Evolutionary conservation across 2,113 vertebrate species (phyloP).

Genomic region (Melospiza melodia): DNA sequence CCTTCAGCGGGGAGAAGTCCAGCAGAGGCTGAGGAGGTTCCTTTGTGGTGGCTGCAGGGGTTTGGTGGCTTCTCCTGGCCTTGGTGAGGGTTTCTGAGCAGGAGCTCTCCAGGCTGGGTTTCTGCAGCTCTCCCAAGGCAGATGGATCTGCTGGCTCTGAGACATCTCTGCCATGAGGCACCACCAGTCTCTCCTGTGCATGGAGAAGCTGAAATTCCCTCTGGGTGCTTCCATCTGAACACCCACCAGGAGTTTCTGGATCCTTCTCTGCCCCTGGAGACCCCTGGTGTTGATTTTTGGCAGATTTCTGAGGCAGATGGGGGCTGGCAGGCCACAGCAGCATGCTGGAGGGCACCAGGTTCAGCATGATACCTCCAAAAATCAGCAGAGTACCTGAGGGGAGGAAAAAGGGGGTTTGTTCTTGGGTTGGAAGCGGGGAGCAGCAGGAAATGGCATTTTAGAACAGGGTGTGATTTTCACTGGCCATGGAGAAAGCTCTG

Average conservation of each 20-base stretch:
- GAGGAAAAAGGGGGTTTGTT: background rate
- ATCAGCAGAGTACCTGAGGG: conserved; percentile 86
- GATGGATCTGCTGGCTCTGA: background rate
- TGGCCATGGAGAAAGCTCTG: background rate
- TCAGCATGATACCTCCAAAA: conserved; percentile 87
- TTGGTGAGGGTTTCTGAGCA: conserved; percentile 10
- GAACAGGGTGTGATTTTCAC: background rate
- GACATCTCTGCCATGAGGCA: background rate
- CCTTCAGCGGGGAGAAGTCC: conserved; percentile 84
- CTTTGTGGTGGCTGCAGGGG: background rate
- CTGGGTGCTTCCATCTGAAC: background rate
- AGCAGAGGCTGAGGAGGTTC: conserved; percentile 53
- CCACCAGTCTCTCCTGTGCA: background rate
- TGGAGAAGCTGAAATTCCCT: background rate
- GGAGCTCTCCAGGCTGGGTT: background rate
- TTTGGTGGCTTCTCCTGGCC: background rate
- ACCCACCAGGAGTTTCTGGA: background rate
- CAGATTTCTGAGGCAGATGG: background rate
- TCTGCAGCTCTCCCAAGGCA: background rate
- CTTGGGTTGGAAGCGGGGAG: background rate
- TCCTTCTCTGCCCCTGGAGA: background rate
- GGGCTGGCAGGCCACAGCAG: conserved; percentile 79
- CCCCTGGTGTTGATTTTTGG: background rate
- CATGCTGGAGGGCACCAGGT: conserved; percentile 91
- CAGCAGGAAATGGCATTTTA: background rate